Percentiles rank a stretch among this genome's conserved stretches.
Evolutionary conservation across 2,888 invertebrate genomes (phyloP).

Genomic region (Athrips mouffetella): DNA sequence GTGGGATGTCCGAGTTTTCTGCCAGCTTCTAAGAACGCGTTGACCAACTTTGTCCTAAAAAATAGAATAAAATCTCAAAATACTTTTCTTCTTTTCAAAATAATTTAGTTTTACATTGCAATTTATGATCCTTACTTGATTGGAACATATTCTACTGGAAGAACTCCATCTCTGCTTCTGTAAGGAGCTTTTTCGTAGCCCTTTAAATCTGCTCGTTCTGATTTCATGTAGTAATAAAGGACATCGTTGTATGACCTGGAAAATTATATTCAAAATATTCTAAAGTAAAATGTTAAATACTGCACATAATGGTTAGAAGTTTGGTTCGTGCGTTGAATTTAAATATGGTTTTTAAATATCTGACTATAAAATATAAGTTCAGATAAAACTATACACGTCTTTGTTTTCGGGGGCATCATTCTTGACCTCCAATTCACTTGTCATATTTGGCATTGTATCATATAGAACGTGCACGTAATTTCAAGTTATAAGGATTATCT

Average conservation of each 20-base stretch:
- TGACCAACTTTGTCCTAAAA: conserved; percentile 58
- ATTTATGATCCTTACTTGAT: conserved; percentile 49
- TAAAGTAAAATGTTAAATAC: background rate
- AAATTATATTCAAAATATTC: too few species aligned
- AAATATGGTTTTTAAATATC: background rate
- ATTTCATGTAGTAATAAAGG: conserved; percentile 79
- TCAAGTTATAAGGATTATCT: background rate
- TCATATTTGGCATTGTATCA: background rate
- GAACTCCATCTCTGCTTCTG: conserved; percentile 80
- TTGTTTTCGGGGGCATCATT: background rate
- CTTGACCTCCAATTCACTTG: background rate
- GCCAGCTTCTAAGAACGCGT: conserved; percentile 80
- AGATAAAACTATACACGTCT: background rate
- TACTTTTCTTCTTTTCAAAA: background rate
- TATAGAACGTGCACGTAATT: background rate
- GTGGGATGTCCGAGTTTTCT: conserved; percentile 81
- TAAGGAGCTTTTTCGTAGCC: conserved; percentile 70
- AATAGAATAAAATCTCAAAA: background rate
- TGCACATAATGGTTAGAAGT: background rate
- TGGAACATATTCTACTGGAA: conserved; percentile 80
- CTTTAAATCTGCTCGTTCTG: conserved; percentile 73
- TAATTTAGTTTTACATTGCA: background rate
- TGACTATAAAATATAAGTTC: background rate
- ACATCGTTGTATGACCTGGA: conserved; percentile 80
- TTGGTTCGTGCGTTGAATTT: background rate